These are phyloP conservation scores for Corythornis vintsioides DNA, from an alignment of 2,113 vertebrate species.

Conservation along the genomic window DNA sequence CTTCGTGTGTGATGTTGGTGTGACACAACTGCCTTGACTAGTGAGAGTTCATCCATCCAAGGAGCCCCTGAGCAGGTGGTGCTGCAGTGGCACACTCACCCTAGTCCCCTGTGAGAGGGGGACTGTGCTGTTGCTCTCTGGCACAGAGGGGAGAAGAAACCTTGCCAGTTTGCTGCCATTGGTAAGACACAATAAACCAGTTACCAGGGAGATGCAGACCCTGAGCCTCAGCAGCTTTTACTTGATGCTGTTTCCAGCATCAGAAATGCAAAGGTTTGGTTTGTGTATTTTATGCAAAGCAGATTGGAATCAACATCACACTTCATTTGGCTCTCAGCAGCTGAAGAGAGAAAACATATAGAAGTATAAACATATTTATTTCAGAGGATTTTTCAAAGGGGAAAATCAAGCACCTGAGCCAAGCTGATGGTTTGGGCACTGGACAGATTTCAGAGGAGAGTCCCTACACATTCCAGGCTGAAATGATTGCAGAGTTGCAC, in stretches of 20 bases:
- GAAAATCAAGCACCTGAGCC: background rate
- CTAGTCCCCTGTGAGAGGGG: background rate
- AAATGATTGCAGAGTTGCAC: background rate
- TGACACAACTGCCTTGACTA: background rate
- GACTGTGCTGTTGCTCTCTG: background rate
- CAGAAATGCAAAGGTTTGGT: background rate
- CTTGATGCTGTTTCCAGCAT: background rate
- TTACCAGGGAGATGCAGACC: background rate
- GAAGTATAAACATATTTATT: conserved; percentile 4
- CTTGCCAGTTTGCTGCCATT: background rate
- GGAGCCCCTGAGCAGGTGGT: background rate
- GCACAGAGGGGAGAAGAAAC: background rate
- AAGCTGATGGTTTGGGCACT: background rate
- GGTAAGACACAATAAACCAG: background rate
- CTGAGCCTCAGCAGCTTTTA: background rate
- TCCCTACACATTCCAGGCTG: rapidly evolving
- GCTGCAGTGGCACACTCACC: background rate
- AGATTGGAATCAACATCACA: conserved; percentile 14
- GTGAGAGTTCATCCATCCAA: background rate
- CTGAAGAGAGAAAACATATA: background rate
- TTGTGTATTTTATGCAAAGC: conserved; percentile 39
- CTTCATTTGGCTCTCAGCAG: conserved; percentile 11
- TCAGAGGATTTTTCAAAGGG: background rate
- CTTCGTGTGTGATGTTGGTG: background rate
- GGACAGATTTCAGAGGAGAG: background rate